Evolutionary conservation across 2,113 vertebrate genomes (phyloP), one percentile per base, ranked within the genome.

Genomic region (Chamaea fasciata): DNA sequence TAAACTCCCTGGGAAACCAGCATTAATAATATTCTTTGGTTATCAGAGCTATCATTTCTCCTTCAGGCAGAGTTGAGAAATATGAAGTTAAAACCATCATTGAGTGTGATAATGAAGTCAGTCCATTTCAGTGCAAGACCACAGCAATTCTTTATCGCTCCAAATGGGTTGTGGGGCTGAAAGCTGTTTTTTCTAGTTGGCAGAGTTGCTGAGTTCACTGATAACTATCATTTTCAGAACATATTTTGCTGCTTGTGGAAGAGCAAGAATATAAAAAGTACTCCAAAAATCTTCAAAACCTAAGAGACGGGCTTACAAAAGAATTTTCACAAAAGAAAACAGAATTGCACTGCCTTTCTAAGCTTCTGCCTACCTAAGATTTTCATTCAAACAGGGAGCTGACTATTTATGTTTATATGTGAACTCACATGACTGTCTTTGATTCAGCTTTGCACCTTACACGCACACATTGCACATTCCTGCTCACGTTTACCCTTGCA

Each of bases 21-120:
- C 94, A 97, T 97, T 97, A 95, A 87, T 97, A 97, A 96, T 96
- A 81, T 95, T 95, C 95, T 96, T 96, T 96, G 89, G 77, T 97
- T 98, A 97, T 97, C 92, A 86, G 46, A 83, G 47, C 46, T 97
- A 96, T 98, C 53, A 0, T 96, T 95, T 97, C 95, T 93, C 92
- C 97, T 98, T 95, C 93, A 83, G 96, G 97, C 96, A 96, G 91
- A 95, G 83, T 94, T 91, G 83, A 92, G 83, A 96, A 97, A 96
- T 95, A 64, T 13, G 64, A 93, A 96, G 89, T 97, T 95, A 80
- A 97, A 97, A 89, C 78, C 92, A 92, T 93, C 96, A 67, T 46
- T 96, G 67, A 93, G 20, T 73, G 52, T 95, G 94, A 96, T 98
- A 97, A 98, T 97, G 94, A 97, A 97, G 87, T 96, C 59, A 78